Conservation (phyloP, 2,888 invertebrate species). For the Neocrepidodera transversa region DNA sequence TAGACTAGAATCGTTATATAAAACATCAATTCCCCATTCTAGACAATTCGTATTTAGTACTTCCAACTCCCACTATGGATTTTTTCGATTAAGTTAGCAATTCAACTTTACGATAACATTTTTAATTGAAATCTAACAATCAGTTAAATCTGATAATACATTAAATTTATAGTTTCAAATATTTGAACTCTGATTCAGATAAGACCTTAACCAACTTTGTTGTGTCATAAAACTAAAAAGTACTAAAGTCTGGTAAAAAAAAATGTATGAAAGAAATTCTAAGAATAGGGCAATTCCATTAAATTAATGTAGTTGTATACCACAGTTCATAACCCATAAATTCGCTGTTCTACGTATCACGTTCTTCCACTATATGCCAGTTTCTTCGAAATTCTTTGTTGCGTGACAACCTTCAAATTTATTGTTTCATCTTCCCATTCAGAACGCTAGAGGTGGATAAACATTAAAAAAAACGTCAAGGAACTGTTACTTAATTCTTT, state of each 20-base stretch:
- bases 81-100: no score
- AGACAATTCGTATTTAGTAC: no score
- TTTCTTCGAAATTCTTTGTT: conserved; percentile 39
- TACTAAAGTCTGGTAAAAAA: not conserved
- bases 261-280: conserved; percentile 10
- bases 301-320: conserved; percentile 29
- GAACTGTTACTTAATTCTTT: not conserved
- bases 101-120: no score
- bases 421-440: conserved; percentile 29
- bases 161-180: no score
- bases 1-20: no score
- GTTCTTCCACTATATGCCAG: conserved; percentile 34
- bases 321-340: conserved; percentile 28
- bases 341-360: conserved; percentile 29
- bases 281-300: conserved; percentile 29
- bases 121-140: no score
- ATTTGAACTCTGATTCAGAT: no score
- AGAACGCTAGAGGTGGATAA: conserved; percentile 12
- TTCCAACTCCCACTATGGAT: no score
- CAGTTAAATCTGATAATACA: no score
- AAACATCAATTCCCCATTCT: no score
- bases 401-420: conserved; percentile 38
- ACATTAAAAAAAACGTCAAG: not conserved
- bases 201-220: no score
- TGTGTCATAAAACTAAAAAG: no score